A percentile compares a stretch with the other conserved stretches of the same genome.
phyloP scores from a whole-genome alignment of 53 echinoderm and acorn worm genomes.

The Patiria pectinifera region DNA sequence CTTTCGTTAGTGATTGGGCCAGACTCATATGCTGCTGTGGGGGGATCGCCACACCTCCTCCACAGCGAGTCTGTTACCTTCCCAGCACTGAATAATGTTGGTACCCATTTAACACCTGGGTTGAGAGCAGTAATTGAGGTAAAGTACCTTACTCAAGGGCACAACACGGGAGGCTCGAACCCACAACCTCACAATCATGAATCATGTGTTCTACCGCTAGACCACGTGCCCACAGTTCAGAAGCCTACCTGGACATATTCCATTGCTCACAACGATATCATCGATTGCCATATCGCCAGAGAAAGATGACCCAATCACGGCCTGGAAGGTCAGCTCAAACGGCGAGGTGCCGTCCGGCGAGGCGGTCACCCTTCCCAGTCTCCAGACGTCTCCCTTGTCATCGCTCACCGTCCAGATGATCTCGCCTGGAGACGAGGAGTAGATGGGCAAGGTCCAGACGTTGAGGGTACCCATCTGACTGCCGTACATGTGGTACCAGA shows the following conservation, averaged over 20 bases:
- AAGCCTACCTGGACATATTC: constrained; percentile 74
- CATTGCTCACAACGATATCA: constrained; percentile 74
- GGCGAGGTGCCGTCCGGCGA: not conserved
- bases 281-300: constrained; percentile 80
- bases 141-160: no score
- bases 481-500: constrained; percentile 87
- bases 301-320: constrained; percentile 65
- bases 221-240: no score
- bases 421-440: not conserved
- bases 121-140: no score
- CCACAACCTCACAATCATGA: no score
- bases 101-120: no score
- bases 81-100: no score
- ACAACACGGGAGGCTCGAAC: no score
- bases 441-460: constrained; percentile 46
- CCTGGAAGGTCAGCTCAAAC: constrained; percentile 56
- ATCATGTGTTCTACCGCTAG: no score
- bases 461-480: constrained; percentile 69
- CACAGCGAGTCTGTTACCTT: no score
- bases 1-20: no score
- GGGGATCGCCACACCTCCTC: no score
- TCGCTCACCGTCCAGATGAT: constrained; percentile 26
- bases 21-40: no score
- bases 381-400: constrained; percentile 76
- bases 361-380: constrained; percentile 62